Base-by-base conservation (phyloP, 2,113 vertebrate genomes). In the Sprattus sprattus region DNA sequence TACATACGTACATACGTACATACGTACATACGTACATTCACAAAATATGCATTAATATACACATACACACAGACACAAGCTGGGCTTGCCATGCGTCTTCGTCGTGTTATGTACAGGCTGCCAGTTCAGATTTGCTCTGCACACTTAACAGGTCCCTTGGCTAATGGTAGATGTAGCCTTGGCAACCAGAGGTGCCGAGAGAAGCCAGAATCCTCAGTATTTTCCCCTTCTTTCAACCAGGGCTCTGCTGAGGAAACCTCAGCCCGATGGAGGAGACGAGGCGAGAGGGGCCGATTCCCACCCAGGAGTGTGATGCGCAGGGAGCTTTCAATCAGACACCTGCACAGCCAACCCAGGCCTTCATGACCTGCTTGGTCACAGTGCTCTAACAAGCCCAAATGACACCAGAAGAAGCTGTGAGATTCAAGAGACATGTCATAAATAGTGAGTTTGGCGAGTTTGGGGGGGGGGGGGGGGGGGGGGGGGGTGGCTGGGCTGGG, bases 151-250 rank as follows among this genome's bases (percentile, higher is more conserved):
- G 84, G 84, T 88, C 85, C 67, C 80, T 64, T 85, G 89, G 85
- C 81, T 82, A 13, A 54, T 82, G 25, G 18, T 32, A 84, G 84
- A 83, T 52, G 83, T 67, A 86, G 82, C 82, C 88, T 83, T 82
- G 85, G 85, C 87, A 81, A 15, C 57, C 3, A 84, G 84, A 82
- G 82, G 4, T 32, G 8, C 39, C 20, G 54, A 87, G 67, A 87
- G 86, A 57, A 86, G 92, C 89, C 91, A 92, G 89, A 87, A 49
- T 82, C 85, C 32, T 81, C 82, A 67, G 82, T 86, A 93, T 87
- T 91, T 91, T 90, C 88, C 92, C 91, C 89, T 85, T 88, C 84
- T 10, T 82, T 88, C 89, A 88, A 92, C 91, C 93, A 94, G 89
- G 89, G 83, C 60, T 87, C 81, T 90, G 89, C 67, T 25, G 71